Base-by-base conservation (phyloP, 2,888 invertebrate species). In the Acleris cristana region DNA sequence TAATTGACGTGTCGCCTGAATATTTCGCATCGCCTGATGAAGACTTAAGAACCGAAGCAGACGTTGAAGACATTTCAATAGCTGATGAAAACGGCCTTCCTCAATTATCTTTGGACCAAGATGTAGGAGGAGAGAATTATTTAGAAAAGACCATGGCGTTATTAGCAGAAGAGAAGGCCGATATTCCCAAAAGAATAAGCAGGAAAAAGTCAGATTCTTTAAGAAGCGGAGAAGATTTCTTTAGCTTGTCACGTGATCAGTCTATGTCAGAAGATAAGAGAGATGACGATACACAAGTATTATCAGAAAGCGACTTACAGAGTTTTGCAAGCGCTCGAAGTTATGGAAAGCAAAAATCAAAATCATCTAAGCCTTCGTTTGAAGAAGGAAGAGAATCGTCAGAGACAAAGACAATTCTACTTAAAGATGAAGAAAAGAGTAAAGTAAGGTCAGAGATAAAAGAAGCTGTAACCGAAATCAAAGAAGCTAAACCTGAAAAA, bases 1-100 rank as follows among this genome's bases (percentile, higher is more conserved):
- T 98, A 16, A 97, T 98, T 62, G 98, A 98, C 72, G 97, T 98
- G 0, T 95, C 96, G 0, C 96, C 97, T 1, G 97, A 97, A 73
- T 97, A 96, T 77, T 97, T 97, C 78, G 94, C 94, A 0, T 93
- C 95, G n/a, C 95, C 95, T 3, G 96, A 95, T 74, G 97, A 97
- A 78, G 97, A 97, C 81, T 89, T 96, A 69, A 94, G 97, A 63
- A 98, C 98, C 0, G 97, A 98, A 88, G 97, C 97, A 0, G 97
- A 97, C 73, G 91, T 98, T 70, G 97, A 97, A 81, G 97, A 97
- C 76, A 95, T 97, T 69, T 97, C 97, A 0, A 95, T 97, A 64
- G 95, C 95, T 51, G 97, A 97, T 79, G 96, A 97, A 78, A 94
- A 94, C 58, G 88, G 82, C n/a, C 76, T 79, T 0, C 86, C 85